phyloP scores from a whole-genome alignment of 2,797 vertebrate genomes.

The Lacerta agilis region DNA sequence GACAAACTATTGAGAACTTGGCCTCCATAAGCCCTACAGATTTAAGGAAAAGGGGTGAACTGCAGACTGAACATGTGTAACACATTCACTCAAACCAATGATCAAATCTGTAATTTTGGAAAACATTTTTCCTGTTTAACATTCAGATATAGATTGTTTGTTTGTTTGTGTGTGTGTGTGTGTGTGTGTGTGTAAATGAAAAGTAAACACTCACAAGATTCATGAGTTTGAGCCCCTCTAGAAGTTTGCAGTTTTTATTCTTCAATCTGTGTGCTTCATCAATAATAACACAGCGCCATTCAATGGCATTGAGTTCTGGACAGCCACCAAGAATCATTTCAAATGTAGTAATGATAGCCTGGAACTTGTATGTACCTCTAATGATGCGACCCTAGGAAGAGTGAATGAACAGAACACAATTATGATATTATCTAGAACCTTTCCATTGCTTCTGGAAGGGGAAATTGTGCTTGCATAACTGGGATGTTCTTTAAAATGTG shows the following conservation, averaged over 20 bases:
- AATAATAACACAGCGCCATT: slow-evolving; percentile 98
- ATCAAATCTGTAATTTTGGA: background rate
- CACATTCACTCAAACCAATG: background rate
- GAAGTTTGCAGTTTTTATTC: slow-evolving; percentile 99
- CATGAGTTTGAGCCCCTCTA: slow-evolving; percentile 98
- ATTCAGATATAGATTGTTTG: no score
- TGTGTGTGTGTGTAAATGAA: background rate
- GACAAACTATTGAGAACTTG: background rate
- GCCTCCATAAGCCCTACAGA: background rate
- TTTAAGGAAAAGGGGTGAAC: background rate
- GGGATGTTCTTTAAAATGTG: background rate
- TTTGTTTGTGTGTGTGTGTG: no score
- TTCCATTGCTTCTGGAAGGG: background rate
- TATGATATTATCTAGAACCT: slow-evolving; percentile 27
- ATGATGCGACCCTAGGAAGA: slow-evolving; percentile 86
- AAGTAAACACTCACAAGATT: slow-evolving; percentile 85
- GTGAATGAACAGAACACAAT: slow-evolving; percentile 43
- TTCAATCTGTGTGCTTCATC: slow-evolving; percentile 98
- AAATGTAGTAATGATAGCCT: slow-evolving; percentile 97
- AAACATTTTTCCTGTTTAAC: background rate
- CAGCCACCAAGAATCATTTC: slow-evolving; percentile 99
- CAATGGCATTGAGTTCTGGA: slow-evolving; percentile 95
- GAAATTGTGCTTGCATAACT: background rate
- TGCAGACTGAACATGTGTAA: background rate
- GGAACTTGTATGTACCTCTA: slow-evolving; percentile 92